These are phyloP conservation scores for Panthera uncia DNA, from an alignment of 2,113 vertebrate species.

Conservation along the genomic window DNA sequence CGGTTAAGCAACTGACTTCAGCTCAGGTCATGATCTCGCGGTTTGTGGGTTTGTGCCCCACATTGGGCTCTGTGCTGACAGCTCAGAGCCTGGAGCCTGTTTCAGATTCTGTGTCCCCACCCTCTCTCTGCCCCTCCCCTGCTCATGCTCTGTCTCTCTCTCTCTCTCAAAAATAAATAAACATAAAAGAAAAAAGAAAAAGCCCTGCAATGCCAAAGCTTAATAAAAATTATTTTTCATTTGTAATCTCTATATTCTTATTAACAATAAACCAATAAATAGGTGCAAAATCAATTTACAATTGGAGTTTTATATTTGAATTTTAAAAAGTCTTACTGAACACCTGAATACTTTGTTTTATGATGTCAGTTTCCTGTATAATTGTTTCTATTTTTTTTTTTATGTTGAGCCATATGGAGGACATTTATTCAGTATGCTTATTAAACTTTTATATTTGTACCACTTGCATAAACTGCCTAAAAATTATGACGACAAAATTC, in stretches of 20 bases:
- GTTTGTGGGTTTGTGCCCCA: too few species aligned
- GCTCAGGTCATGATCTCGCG: too few species aligned
- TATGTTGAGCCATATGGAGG: slow-evolving; percentile 56
- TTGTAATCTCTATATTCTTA: slow-evolving; percentile 44
- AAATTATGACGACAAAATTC: slow-evolving; percentile 32
- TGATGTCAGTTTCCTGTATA: slow-evolving; percentile 56
- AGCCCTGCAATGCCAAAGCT: not conserved
- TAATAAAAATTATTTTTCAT: slow-evolving; percentile 45
- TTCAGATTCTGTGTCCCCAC: too few species aligned
- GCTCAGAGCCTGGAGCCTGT: too few species aligned
- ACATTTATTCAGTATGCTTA: slow-evolving; percentile 64
- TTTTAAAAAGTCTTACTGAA: slow-evolving; percentile 4
- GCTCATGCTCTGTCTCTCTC: too few species aligned
- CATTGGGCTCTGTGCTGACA: too few species aligned
- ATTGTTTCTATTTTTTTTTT: slow-evolving; percentile 53
- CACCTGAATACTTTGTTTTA: slow-evolving; percentile 56
- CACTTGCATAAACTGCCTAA: slow-evolving; percentile 49
- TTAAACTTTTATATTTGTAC: slow-evolving; percentile 67
- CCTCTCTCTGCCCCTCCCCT: too few species aligned
- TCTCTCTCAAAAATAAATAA: too few species aligned
- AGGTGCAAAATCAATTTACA: slow-evolving; percentile 51
- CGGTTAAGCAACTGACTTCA: too few species aligned
- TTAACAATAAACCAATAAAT: not conserved
- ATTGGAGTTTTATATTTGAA: slow-evolving; percentile 54
- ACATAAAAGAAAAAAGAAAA: not conserved